Base-by-base conservation (phyloP, 2,113 vertebrate genomes). In the Cyanocitta stelleri region DNA sequence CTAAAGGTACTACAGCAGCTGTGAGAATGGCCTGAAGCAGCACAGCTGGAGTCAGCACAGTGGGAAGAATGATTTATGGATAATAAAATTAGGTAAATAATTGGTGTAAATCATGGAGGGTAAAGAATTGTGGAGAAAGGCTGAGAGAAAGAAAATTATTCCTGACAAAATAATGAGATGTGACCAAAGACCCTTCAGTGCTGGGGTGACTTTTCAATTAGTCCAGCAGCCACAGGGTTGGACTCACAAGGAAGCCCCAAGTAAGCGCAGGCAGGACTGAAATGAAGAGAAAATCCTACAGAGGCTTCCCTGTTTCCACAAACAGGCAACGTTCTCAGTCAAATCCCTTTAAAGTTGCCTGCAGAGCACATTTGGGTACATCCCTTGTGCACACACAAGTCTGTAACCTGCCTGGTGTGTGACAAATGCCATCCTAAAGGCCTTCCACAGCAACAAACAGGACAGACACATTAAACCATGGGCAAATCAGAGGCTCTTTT, bases 341-440 rank as follows among this genome's bases (percentile, higher is more conserved):
- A 33, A 18, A 49, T 44, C 69, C 80, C 66, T 43, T 13, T 32
- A 1, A n/a, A 83, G 13, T 1, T 26, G 16, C 20, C 56, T 35
- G 27, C 51, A 79, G 43, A 48, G 18, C 41, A 23, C 11, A 13
- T 12, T 13, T 69, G 16, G 10, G 24, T 20, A 2, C 18, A 21
- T 20, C 21, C 35, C 29, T 30, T 2, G 4, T 5, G 4, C 10
- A 14, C 29, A 29, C 7, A 12, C 0, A 2, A 16, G 27, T 7
- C 14, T 52, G 22, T 12, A 22, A 44, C 4, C 48, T n/a, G 51
- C 49, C 43, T 18, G 21, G 5, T 5, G 16, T 1, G 23, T 26
- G 56, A 51, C 79, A 59, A 52, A 63, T 2, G 11, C 48, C 56
- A 55, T 10, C 59, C 74, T 13, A 26, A 21, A 2, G 4, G 5